Base-by-base conservation (phyloP, 2,888 invertebrate species). In the Nesidiocoris tenuis region DNA sequence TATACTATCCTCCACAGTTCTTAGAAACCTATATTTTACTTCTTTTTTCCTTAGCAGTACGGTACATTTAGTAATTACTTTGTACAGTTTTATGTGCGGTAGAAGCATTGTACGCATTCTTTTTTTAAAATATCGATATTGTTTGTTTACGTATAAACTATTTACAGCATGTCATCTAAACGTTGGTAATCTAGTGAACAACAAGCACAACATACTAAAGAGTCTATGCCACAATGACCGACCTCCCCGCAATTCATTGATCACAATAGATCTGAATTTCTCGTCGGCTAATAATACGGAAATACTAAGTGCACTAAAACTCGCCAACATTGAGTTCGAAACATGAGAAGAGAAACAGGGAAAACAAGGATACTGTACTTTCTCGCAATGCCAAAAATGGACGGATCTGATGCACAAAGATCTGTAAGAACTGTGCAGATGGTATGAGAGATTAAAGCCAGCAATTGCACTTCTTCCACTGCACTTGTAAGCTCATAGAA, bases 401-500 rank as follows among this genome's bases (percentile, higher is more conserved):
- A 74, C 74, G 74, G 74, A 74, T 74, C 74, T 66, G 64, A 74
- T 65, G 68, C 74, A 65, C 64, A 63, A 61, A 22, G 61, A 61
- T 77, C 71, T 71, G 71, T 77, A 76, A 78, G 78, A 78, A 78
- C 78, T 78, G 78, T 78, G 78, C 76, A 74, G 76, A 76, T 76
- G 71, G 76, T 78, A 77, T 77, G 75, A 63, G 78, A 78, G 77
- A 75, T 70, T 76, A 78, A 54, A 76, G 77, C 77, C 61, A 70
- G 68, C 74, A 76, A 72, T 72, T 76, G 77, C 77, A 76, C 72
- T 76, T 74, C 77, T 65, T 72, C 63, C 76, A 77, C 76, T 76
- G 67, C 76, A 65, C 76, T 65, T 76, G 74, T 77, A 76, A 76
- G 77, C 77, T 80, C 79, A 80, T 77, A 80, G 79, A 79, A 80